Base-by-base conservation (phyloP, 2,113 vertebrate species). In the Pontoporia blainvillei region DNA sequence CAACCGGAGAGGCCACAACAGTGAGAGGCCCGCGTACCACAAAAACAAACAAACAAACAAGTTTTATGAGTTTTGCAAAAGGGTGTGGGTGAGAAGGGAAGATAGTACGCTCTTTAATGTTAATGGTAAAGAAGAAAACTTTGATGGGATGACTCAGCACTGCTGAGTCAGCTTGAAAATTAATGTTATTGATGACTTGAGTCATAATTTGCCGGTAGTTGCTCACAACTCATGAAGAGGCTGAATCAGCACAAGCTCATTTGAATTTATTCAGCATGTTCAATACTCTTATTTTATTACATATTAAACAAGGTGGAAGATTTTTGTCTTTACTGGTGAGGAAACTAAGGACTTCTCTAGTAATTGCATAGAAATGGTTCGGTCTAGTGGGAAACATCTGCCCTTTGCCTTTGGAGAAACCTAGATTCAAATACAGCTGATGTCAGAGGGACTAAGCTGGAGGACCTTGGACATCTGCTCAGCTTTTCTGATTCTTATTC, bases 11-110 rank as follows among this genome's bases (percentile, higher is more conserved):
- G 39, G 39, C 39, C 39, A 39, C 39, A 39, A 39, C 39, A 39
- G 39, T 39, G 39, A 39, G 39, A 39, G 39, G 39, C 39, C 39
- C 39, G 39, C 39, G 39, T 39, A 39, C 39, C 39, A 39, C 39
- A 39, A 39, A 39, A 39, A 39, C 3, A 39, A 39, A 39, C 3
- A 39, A 39, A 39, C 3, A 39, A 39, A 39, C 78, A 92, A 36
- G 21, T 72, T 78, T 86, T 76, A 61, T n/a, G 73, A 75, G n/a
- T 81, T 96, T 94, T 84, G 69, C 18, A 34, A 90, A 85, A 79
- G 85, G 14, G 7, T 25, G 1, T 91, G 21, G n/a, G 17, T 88
- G 29, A 67, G 39, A 86, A 96, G 29, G 49, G 61, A 91, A 88
- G 61, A 41, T 12, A 44, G 1, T 2, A 8, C 27, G 94, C 36